phyloP scores from a whole-genome alignment of 1,140 invertebrate genomes.

The Zaprionus gabonicus region DNA sequence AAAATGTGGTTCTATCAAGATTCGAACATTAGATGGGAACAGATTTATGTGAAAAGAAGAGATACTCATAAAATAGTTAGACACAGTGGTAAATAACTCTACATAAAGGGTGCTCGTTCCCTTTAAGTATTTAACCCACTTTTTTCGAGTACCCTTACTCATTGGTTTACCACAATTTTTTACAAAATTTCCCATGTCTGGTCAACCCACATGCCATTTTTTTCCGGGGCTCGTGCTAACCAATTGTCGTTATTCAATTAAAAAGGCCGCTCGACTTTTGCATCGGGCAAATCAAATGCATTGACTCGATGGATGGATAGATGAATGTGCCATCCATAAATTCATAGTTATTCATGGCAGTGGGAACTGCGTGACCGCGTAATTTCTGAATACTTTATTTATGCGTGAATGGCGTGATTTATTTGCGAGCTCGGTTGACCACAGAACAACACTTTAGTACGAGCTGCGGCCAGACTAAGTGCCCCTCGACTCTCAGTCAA shows the following conservation, averaged over 20 bases:
- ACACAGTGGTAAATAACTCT: too few species aligned
- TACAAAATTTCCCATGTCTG: conserved; percentile 13
- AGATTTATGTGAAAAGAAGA: not conserved
- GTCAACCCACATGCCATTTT: not conserved
- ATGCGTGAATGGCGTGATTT: conserved; percentile 75
- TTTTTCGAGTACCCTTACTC: not conserved
- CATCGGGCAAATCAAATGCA: conserved; percentile 67
- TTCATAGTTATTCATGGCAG: conserved; percentile 45
- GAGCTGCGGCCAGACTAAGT: conserved; percentile 39
- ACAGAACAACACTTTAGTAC: conserved; percentile 63
- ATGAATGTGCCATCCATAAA: conserved; percentile 54
- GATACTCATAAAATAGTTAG: too few species aligned
- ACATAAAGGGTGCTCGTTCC: not conserved
- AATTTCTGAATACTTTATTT: conserved; percentile 75
- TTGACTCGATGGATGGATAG: not conserved
- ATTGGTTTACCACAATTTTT: not conserved
- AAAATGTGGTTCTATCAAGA: too few species aligned
- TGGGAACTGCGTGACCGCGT: conserved; percentile 59
- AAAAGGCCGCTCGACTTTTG: conserved; percentile 45
- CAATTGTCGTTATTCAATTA: conserved; percentile 63
- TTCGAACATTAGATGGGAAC: too few species aligned
- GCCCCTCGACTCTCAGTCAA: conserved; percentile 19
- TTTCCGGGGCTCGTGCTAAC: conserved; percentile 28
- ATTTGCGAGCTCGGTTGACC: conserved; percentile 61
- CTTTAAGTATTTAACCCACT: not conserved